A percentile compares a stretch with the other conserved stretches of the same genome.
phyloP scores from a whole-genome alignment of 2,888 invertebrate species.

The Strigamia crassipes region DNA sequence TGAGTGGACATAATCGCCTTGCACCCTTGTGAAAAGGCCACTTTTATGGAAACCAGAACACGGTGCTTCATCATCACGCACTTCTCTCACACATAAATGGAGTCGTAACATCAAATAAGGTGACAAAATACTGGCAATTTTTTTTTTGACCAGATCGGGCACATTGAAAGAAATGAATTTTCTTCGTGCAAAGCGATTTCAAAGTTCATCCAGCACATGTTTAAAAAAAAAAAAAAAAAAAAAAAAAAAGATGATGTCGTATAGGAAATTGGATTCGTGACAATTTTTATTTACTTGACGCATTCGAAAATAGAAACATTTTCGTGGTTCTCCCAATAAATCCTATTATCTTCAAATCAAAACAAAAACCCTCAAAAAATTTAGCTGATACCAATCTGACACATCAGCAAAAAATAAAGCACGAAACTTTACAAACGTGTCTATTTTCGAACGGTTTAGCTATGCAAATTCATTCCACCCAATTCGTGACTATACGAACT shows the following conservation, averaged over 20 bases:
- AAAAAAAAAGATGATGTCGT: too few species aligned
- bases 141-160: not conserved
- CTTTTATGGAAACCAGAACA: slow-evolving; percentile 35
- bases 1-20: slow-evolving; percentile 34
- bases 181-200: not conserved
- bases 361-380: too few species aligned
- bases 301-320: too few species aligned
- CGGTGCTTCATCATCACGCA: slow-evolving; percentile 25
- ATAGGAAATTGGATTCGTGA: not conserved
- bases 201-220: not conserved
- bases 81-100: slow-evolving; percentile 3
- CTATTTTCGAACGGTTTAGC: too few species aligned
- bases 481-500: too few species aligned
- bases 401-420: too few species aligned
- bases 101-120: slow-evolving; percentile 32
- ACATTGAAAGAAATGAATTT: slow-evolving; percentile 7
- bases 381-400: too few species aligned
- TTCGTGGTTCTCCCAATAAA: too few species aligned
- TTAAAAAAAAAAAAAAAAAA: not conserved
- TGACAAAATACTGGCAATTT: slow-evolving; percentile 8
- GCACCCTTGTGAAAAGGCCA: slow-evolving; percentile 26
- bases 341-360: too few species aligned
- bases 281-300: too few species aligned
- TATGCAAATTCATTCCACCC: too few species aligned
- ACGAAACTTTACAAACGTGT: too few species aligned